Conservation (phyloP, 2,797 vertebrate genomes). For the Hemitrygon akajei region DNA sequence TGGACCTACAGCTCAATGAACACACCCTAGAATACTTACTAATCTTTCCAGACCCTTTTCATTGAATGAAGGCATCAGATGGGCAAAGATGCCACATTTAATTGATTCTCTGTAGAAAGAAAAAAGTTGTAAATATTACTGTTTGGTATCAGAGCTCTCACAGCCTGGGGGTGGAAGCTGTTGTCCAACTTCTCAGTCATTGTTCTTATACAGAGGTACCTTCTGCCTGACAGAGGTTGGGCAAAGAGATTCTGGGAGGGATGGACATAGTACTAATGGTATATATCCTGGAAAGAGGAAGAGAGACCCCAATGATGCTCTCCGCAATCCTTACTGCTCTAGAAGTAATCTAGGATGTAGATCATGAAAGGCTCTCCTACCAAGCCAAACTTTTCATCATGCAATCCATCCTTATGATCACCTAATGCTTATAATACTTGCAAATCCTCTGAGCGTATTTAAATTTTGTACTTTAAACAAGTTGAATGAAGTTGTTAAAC, state of each 20-base stretch:
- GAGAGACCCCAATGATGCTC: no score
- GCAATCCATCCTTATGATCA: not conserved
- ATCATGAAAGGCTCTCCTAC: not conserved
- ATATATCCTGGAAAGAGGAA: no score
- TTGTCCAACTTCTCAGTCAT: no score
- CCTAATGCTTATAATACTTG: not conserved
- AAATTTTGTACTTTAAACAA: not conserved
- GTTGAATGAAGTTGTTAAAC: not conserved
- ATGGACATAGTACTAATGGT: no score
- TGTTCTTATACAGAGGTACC: no score
- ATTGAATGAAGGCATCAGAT: conserved; percentile 74
- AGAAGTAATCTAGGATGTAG: not conserved
- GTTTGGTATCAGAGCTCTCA: no score
- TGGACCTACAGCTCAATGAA: not conserved
- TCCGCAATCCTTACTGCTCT: not conserved
- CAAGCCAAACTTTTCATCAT: not conserved
- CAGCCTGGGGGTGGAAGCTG: no score
- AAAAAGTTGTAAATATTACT: not conserved
- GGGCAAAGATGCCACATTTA: conserved; percentile 74
- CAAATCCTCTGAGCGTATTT: not conserved
- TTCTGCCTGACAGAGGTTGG: no score
- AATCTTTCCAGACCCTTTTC: conserved; percentile 83
- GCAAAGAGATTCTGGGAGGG: no score
- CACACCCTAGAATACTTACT: conserved; percentile 56
- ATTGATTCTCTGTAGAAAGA: conserved; percentile 71